Percentiles rank a stretch among this genome's conserved stretches.
Evolutionary conservation across 2,797 vertebrate genomes (phyloP).

Genomic region (Phataginus tetradactyla): DNA sequence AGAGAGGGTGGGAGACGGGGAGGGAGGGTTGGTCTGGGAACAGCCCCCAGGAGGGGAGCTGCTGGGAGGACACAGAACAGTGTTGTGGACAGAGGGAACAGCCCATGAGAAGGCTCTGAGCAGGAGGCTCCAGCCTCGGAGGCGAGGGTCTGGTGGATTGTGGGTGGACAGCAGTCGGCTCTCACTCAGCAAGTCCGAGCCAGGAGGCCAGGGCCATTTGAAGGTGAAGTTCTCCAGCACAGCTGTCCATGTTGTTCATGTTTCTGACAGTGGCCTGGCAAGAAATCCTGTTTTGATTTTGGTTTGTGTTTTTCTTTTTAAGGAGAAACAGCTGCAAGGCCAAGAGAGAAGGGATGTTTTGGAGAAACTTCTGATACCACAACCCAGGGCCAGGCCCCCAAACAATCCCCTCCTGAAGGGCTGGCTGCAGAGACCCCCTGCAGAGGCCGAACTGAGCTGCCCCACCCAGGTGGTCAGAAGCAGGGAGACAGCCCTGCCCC

Average conservation of each 20-base stretch:
- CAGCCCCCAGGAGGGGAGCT: not conserved
- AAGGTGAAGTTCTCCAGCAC: not conserved
- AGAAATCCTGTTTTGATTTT: not conserved
- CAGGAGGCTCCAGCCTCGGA: not conserved
- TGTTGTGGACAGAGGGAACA: not conserved
- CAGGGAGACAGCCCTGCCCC: no score
- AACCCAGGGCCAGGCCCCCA: not conserved
- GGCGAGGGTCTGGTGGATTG: not conserved
- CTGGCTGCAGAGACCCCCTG: accelerated
- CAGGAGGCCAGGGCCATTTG: not conserved
- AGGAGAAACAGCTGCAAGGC: constrained; percentile 27
- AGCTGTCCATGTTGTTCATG: not conserved
- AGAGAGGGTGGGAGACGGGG: no score
- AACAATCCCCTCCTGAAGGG: accelerated
- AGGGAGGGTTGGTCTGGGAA: not conserved
- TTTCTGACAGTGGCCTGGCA: accelerated
- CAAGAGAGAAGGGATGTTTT: not conserved
- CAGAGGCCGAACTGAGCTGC: accelerated
- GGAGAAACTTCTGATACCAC: not conserved
- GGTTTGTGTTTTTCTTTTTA: constrained; percentile 19
- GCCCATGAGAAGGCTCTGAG: not conserved
- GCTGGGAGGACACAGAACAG: not conserved
- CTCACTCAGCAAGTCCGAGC: not conserved
- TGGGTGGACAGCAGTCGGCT: not conserved
- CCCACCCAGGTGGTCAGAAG: not conserved